Percentiles rank a stretch among this genome's conserved stretches.
Evolutionary conservation across 2,797 vertebrate genomes (phyloP).

Genomic region (Spinus pinus): DNA sequence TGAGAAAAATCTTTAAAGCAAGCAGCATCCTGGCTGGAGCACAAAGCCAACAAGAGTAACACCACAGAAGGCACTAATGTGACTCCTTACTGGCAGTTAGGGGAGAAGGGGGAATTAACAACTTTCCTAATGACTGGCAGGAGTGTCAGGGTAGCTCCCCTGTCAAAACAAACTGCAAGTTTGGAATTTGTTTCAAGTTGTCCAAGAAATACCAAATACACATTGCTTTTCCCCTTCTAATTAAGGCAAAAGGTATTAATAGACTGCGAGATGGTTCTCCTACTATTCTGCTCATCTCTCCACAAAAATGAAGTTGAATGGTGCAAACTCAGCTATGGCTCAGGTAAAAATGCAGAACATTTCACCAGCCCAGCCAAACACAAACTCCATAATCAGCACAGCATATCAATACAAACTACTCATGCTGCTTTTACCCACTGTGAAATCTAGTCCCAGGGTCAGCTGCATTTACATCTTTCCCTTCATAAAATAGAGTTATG

Average conservation of each 20-base stretch:
- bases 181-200: background rate
- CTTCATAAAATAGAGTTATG: background rate
- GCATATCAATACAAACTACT: background rate
- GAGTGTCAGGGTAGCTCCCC: accelerated
- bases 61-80: background rate
- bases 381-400: background rate
- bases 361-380: background rate
- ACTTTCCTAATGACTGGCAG: background rate
- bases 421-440: background rate
- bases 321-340: background rate
- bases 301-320: background rate
- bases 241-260: background rate
- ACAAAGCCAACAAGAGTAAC: background rate
- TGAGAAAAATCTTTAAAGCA: background rate
- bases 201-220: background rate
- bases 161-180: background rate
- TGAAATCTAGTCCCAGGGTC: background rate
- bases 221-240: background rate
- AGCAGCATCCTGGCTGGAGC: background rate
- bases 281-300: background rate
- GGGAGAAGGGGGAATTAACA: background rate
- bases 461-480: background rate
- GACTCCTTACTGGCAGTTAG: background rate
- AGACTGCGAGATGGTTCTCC: background rate
- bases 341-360: background rate